Evolutionary conservation across 2,113 vertebrate species (phyloP).

Genomic region (Lepus timidus): DNA sequence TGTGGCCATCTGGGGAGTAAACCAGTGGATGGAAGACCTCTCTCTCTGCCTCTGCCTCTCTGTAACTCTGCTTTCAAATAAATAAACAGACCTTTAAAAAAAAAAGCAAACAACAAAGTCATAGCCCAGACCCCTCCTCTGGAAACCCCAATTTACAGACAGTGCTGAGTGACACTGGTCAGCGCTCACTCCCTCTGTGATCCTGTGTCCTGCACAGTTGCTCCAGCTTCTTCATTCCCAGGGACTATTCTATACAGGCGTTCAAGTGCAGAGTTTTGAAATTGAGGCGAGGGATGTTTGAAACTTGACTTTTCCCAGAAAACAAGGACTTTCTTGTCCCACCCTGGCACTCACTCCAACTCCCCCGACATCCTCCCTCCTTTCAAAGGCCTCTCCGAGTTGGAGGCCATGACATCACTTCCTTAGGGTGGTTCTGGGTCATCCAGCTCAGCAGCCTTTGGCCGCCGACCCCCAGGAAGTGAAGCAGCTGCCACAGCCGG

Average conservation of each 20-base stretch:
- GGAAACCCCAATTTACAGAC: neutral
- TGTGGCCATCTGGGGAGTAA: too few relatives aligned
- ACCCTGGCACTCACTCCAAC: neutral
- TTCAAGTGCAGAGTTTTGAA: neutral
- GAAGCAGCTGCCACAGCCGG: neutral
- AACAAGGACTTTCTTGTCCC: slow-evolving; percentile 33
- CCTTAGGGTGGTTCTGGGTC: neutral
- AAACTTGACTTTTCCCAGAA: neutral
- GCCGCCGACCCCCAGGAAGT: neutral
- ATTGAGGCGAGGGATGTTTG: neutral
- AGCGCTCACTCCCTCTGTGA: fast-evolving
- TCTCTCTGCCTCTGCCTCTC: too few relatives aligned
- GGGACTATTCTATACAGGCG: neutral
- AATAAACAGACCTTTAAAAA: too few relatives aligned
- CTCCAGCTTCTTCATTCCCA: neutral
- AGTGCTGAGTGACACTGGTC: neutral
- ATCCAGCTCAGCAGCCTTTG: neutral
- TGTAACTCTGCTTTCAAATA: too few relatives aligned
- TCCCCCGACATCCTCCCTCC: neutral
- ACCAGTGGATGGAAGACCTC: too few relatives aligned
- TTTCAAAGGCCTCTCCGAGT: neutral
- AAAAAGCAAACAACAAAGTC: too few relatives aligned
- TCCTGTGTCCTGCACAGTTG: neutral
- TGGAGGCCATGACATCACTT: slow-evolving; percentile 48
- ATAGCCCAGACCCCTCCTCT: neutral